These are phyloP conservation scores for Pissodes strobi DNA, from an alignment of 1,140 invertebrate genomes.

Conservation along the genomic window DNA sequence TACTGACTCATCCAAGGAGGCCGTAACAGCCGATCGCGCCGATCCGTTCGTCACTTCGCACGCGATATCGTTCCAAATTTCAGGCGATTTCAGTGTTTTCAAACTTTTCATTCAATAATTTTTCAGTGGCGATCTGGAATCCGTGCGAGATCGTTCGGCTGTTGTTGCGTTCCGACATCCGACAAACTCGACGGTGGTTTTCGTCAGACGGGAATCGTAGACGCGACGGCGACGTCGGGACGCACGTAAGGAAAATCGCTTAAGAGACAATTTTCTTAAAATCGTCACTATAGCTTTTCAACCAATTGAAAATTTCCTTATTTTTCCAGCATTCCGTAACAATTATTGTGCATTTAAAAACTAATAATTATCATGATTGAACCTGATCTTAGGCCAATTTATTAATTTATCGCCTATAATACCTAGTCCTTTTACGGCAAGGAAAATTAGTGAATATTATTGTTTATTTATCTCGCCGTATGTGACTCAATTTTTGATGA, in stretches of 20 bases:
- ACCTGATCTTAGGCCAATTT: not conserved
- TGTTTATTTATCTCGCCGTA: not conserved
- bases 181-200: not conserved
- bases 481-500: slow-evolving; percentile 5
- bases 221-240: too few species aligned
- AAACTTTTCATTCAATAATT: slow-evolving; percentile 12
- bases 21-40: slow-evolving; percentile 2
- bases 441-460: not conserved
- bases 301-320: not conserved
- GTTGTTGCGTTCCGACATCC: slow-evolving; percentile 2
- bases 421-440: not conserved
- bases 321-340: not conserved
- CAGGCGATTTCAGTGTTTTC: not conserved
- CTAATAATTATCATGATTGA: not conserved
- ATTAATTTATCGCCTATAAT: too few species aligned
- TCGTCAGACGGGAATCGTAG: too few species aligned
- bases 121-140: too few species aligned
- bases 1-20: not conserved
- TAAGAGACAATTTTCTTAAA: too few species aligned
- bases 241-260: too few species aligned
- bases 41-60: not conserved
- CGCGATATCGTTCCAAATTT: slow-evolving; percentile 5
- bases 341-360: not conserved
- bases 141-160: too few species aligned
- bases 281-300: too few species aligned